Evolutionary conservation across 1,140 invertebrate genomes (phyloP), one percentile per base, ranked within the genome.

Genomic region (Hydropsyche tenuis): DNA sequence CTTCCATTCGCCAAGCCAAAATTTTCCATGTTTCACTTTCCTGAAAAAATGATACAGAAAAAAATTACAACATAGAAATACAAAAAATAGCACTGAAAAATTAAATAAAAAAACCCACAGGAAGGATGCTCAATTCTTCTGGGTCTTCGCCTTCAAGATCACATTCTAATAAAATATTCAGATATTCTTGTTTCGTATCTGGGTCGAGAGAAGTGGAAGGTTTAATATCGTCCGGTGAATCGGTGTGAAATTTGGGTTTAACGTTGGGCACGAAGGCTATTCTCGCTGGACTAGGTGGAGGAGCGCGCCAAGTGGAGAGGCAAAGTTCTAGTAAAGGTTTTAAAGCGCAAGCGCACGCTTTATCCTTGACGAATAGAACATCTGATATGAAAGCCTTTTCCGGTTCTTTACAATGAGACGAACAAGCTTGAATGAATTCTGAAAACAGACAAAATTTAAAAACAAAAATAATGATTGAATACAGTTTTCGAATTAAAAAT

Each of bases 351-450:
- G 69, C 76, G 14, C 69, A 77, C 5, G 68, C 68, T 9, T 56
- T 30, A 7, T 73, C 73, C 27, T 46, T 70, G 27, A 75, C 73
- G 12, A 68, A 53, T 7, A 77, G 56, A 14, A 77, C 42, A 62
- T 77, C 76, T 1, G 76, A 71, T 11, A 77, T 77, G 62, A 60
- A 73, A 23, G 76, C 73, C 37, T 75, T 74, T 56, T 73, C 70
- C 18, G 76, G 73, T 45, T 75, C 73, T 0, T 25, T 56, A 51
- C 76, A 77, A 0, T 72, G 56, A 9, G 73, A 69, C 6, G 76
- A 77, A 51, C 76, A 77, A 3, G 76, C 76, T 43, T 71, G 27
- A 23, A 73, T 51, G 22, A 73, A 77, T 64, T 73, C 76, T 77
- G 53, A 18, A 77, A 60, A 14, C 25, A 11, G 7, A 60, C 16